Evolutionary conservation across 2,113 vertebrate genomes (phyloP).

Genomic region (Xenus cinereus): DNA sequence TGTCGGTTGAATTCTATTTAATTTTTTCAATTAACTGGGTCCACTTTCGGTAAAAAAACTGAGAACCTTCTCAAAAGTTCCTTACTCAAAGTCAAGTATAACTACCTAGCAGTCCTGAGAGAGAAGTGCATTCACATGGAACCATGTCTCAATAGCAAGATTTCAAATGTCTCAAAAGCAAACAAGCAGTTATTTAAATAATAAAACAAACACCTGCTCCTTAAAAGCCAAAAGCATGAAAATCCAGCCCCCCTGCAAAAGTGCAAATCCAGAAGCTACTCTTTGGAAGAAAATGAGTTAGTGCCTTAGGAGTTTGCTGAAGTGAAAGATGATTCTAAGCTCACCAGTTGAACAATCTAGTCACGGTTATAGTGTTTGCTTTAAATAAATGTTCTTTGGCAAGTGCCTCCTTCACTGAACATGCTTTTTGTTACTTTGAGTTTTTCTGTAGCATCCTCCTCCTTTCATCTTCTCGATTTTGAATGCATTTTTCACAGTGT

Average conservation of each 20-base stretch:
- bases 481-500: background rate
- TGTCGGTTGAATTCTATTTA: background rate
- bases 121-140: background rate
- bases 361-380: background rate
- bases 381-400: background rate
- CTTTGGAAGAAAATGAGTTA: background rate
- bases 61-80: background rate
- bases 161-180: background rate
- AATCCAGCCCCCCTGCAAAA: background rate
- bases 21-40: background rate
- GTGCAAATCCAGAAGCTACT: background rate
- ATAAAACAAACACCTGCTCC: conserved; percentile 32
- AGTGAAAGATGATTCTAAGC: background rate
- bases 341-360: background rate
- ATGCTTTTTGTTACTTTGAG: background rate
- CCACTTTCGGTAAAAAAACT: background rate
- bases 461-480: conserved; percentile 20
- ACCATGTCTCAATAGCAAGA: background rate
- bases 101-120: background rate
- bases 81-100: background rate
- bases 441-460: background rate
- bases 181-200: conserved; percentile 21
- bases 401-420: background rate
- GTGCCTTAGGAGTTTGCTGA: background rate
- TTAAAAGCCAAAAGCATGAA: background rate